phyloP scores from a whole-genome alignment of 1,140 invertebrate species.

The Zaprionus capensis region DNA sequence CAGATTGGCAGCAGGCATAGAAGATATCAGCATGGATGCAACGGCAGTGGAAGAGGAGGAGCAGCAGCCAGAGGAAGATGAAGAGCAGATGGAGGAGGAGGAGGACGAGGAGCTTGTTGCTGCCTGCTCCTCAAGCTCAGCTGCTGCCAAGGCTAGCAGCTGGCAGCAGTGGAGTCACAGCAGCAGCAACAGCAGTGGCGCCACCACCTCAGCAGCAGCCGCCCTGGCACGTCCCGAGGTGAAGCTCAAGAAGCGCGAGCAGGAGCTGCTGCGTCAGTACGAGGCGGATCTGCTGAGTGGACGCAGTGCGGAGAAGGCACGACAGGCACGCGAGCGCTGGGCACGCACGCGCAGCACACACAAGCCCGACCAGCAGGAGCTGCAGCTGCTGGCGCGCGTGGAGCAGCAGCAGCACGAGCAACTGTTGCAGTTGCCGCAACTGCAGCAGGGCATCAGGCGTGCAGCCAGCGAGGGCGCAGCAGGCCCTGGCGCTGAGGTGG shows the following conservation, averaged over 20 bases:
- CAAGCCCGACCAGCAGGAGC: conserved; percentile 5
- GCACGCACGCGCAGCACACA: conserved; percentile 8
- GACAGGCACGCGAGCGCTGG: conserved; percentile 55
- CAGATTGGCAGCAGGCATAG: not conserved
- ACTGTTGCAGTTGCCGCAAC: not conserved
- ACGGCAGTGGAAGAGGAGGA: not conserved
- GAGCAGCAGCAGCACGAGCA: not conserved
- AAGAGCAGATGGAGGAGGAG: not conserved
- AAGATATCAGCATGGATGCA: not conserved
- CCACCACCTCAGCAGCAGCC: not conserved
- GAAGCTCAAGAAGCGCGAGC: conserved; percentile 47
- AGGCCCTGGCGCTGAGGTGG: no score
- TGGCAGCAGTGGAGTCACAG: not conserved
- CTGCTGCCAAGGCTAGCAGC: not conserved
- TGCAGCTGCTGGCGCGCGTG: not conserved
- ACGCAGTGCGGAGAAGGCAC: conserved; percentile 51
- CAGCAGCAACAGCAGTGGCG: not conserved
- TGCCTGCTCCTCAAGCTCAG: not conserved
- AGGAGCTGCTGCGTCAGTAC: conserved; percentile 52
- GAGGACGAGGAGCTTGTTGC: not conserved
- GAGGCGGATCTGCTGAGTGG: conserved; percentile 53
- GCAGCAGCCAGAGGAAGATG: not conserved
- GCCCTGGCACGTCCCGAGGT: not conserved
- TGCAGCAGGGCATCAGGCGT: not conserved
- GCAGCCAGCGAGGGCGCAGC: not conserved